A percentile compares a stretch with the other conserved stretches of the same genome.
phyloP scores from a whole-genome alignment of 1,140 invertebrate species.

The Pseudomyrmex flavicornis region DNA sequence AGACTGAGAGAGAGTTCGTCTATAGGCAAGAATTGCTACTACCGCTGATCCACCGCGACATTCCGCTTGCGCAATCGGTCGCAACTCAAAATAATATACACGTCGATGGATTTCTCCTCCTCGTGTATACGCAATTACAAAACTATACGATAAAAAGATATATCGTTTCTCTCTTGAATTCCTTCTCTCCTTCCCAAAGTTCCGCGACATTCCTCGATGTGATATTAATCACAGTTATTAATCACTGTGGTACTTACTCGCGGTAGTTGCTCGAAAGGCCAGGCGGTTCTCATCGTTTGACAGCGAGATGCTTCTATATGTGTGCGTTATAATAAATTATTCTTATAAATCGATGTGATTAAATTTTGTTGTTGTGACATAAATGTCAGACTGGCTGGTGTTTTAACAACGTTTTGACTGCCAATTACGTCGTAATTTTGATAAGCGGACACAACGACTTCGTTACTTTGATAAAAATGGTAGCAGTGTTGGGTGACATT shows the following conservation, averaged over 20 bases:
- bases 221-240: conserved; percentile 21
- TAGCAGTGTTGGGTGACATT: no score
- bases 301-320: not conserved
- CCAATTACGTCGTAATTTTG: no score
- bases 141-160: not conserved
- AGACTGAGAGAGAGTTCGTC: not conserved
- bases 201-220: conserved; percentile 14
- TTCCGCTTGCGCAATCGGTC: conserved; percentile 43
- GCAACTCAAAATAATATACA: not conserved
- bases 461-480: no score
- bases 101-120: not conserved
- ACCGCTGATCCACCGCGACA: conserved; percentile 1
- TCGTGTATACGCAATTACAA: conserved; percentile 3
- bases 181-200: not conserved
- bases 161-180: not conserved
- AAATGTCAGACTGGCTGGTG: not conserved
- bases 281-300: conserved; percentile 14
- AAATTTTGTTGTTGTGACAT: conserved; percentile 11
- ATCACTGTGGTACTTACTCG: not conserved
- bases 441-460: no score
- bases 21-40: conserved; percentile 9
- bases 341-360: conserved; percentile 14
- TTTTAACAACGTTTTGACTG: no score
- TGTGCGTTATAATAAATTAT: conserved; percentile 15
- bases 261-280: conserved; percentile 15